A percentile compares a stretch with the other conserved stretches of the same genome.
These are phyloP conservation scores for Dicyrtoma fusca DNA, from an alignment of 2,888 invertebrate species.

Conservation along the genomic window DNA sequence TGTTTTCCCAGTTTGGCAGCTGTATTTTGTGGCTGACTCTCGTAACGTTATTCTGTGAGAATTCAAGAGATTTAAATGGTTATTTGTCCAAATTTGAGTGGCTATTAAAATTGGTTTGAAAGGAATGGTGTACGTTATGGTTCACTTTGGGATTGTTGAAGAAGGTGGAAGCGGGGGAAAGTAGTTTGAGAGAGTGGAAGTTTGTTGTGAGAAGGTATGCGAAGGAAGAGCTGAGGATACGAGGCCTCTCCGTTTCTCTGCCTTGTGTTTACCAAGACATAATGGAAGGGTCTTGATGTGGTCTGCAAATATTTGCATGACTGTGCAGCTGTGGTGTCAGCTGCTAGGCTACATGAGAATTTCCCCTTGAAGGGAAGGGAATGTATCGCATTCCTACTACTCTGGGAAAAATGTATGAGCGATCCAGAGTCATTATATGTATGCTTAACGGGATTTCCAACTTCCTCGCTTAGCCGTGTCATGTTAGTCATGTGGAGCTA, in stretches of 20 bases:
- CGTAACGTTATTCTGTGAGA: no score
- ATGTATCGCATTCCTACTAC: slow-evolving; percentile 5
- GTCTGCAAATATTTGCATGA: slow-evolving; percentile 46
- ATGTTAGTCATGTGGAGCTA: not conserved
- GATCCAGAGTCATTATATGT: no score
- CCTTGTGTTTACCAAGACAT: slow-evolving; percentile 40
- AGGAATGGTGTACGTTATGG: not conserved
- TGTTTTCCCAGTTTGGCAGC: no score
- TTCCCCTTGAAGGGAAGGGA: slow-evolving; percentile 25
- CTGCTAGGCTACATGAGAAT: slow-evolving; percentile 40
- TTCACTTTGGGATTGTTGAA: no score
- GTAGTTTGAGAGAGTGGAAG: not conserved
- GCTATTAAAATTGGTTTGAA: no score
- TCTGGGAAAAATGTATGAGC: no score
- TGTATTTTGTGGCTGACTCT: no score
- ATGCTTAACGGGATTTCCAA: no score
- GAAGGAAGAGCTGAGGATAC: not conserved
- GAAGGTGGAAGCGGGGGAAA: no score
- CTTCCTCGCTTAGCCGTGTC: no score
- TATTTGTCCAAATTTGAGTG: no score
- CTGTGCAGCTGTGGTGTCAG: slow-evolving; percentile 43
- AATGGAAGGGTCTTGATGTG: slow-evolving; percentile 45
- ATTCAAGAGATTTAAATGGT: no score
- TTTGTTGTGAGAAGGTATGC: slow-evolving; percentile 12
- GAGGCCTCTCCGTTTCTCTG: slow-evolving; percentile 35